These are phyloP conservation scores for Asteroscopus sphinx DNA, from an alignment of 2,888 invertebrate genomes.

Conservation along the genomic window DNA sequence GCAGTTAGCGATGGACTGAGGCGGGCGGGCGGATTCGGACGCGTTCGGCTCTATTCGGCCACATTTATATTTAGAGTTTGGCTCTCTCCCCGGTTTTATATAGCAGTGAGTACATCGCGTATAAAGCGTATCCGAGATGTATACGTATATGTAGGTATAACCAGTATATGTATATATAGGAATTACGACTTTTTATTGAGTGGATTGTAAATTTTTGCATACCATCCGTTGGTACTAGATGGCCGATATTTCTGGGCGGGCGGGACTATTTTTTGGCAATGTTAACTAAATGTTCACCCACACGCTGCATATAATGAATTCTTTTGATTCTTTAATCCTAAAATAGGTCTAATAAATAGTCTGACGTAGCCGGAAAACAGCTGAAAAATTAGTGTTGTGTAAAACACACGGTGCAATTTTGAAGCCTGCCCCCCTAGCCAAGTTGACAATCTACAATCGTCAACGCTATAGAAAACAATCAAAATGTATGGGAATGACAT, in stretches of 20 bases:
- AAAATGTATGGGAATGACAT: no score
- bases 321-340: conserved; percentile 52
- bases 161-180: conserved; percentile 85
- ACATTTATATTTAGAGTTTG: conserved; percentile 91
- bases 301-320: conserved; percentile 61
- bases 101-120: conserved; percentile 89
- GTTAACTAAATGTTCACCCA: conserved; percentile 64
- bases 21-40: conserved; percentile 86
- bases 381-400: conserved; percentile 10
- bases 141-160: conserved; percentile 68
- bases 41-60: conserved; percentile 84
- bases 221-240: conserved; percentile 70
- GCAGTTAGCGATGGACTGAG: conserved; percentile 87
- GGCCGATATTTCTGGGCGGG: conserved; percentile 73
- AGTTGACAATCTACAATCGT: no score
- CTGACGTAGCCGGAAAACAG: conserved; percentile 24
- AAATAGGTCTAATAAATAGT: conserved; percentile 55
- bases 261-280: conserved; percentile 71
- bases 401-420: conserved; percentile 18
- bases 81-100: conserved; percentile 91
- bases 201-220: conserved; percentile 86
- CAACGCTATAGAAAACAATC: no score
- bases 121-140: conserved; percentile 89
- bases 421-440: conserved; percentile 21
- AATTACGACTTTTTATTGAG: conserved; percentile 88